phyloP scores from a whole-genome alignment of 2,888 invertebrate species.

The Oxytorus armatus region DNA sequence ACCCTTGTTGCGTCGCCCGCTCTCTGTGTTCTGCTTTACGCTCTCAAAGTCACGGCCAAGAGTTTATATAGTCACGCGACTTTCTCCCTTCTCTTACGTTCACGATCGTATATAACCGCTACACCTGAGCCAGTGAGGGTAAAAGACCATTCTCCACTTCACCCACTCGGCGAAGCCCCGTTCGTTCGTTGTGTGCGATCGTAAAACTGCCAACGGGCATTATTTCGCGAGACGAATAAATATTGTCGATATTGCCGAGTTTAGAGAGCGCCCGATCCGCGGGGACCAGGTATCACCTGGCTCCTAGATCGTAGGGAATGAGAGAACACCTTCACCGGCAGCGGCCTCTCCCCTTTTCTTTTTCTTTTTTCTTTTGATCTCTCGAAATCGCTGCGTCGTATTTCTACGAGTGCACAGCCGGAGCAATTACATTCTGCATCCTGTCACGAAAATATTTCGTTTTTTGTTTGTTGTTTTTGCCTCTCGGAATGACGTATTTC shows the following conservation, averaged over 20 bases:
- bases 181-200: slow-evolving; percentile 15
- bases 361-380: slow-evolving; percentile 1
- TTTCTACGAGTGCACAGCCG: background rate
- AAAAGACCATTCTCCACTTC: slow-evolving; percentile 11
- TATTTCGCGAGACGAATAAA: no score
- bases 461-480: no score
- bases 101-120: slow-evolving; percentile 72
- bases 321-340: slow-evolving; percentile 40
- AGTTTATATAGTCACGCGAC: slow-evolving; percentile 82
- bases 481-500: background rate
- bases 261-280: no score
- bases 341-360: slow-evolving; percentile 23
- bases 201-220: slow-evolving; percentile 25
- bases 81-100: slow-evolving; percentile 84
- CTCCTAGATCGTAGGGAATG: no score
- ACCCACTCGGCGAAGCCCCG: background rate
- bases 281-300: no score
- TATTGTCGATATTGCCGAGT: no score
- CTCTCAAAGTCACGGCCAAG: slow-evolving; percentile 84
- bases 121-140: slow-evolving; percentile 32
- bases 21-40: slow-evolving; percentile 69
- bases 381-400: background rate
- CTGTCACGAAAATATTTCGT: slow-evolving; percentile 12
- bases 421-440: background rate
- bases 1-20: no score